These are phyloP conservation scores for Melanotus villosus DNA, from an alignment of 2,888 invertebrate genomes.

Conservation along the genomic window DNA sequence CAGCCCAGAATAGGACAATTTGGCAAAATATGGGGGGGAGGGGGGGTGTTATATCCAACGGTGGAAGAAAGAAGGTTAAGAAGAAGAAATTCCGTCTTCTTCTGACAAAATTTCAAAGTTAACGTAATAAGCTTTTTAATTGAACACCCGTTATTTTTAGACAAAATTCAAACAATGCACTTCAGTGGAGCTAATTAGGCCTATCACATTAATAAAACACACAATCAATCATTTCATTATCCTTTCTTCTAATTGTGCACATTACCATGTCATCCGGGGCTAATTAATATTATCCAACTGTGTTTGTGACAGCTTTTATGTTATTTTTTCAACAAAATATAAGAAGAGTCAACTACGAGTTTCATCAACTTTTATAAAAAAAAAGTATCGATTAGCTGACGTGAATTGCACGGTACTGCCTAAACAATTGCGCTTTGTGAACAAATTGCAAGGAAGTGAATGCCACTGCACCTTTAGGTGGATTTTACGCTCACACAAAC, in stretches of 20 bases:
- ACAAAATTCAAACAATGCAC: too few species aligned
- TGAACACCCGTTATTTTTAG: too few species aligned
- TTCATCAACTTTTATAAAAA: not conserved
- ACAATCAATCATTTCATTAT: not conserved
- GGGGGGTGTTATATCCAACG: too few species aligned
- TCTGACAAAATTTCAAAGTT: too few species aligned
- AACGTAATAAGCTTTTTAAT: too few species aligned
- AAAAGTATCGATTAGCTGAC: too few species aligned
- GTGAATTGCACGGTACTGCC: not conserved
- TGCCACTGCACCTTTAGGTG: not conserved
- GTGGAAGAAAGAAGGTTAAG: too few species aligned
- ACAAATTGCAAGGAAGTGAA: not conserved
- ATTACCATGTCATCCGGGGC: not conserved
- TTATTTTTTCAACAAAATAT: not conserved
- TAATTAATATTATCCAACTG: not conserved
- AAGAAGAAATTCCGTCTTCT: too few species aligned
- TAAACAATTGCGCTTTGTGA: conserved; percentile 7
- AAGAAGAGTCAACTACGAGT: not conserved
- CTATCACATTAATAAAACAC: not conserved
- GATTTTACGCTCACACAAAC: not conserved
- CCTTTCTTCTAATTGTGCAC: not conserved
- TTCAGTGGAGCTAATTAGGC: too few species aligned
- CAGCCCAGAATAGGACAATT: too few species aligned
- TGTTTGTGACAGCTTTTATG: not conserved
- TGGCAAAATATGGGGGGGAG: too few species aligned